Evolutionary conservation across 2,888 invertebrate species (phyloP).

Genomic region (Aquatica leii): DNA sequence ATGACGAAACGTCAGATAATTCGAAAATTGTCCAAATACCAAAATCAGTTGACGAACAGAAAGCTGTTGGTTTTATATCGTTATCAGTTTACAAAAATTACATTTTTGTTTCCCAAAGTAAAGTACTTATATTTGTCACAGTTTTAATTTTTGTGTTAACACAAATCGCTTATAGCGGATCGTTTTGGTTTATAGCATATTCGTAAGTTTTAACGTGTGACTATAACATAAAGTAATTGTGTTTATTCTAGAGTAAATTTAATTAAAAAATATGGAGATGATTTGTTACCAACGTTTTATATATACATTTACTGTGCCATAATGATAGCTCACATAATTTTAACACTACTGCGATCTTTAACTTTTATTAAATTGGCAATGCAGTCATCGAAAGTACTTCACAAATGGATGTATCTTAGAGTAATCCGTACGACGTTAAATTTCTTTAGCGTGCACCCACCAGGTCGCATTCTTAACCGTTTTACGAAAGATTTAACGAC

Average conservation of each 20-base stretch:
- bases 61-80: neutral
- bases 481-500: conserved; percentile 90
- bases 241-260: neutral
- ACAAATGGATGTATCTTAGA: conserved; percentile 84
- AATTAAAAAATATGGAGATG: no score
- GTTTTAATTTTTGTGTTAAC: neutral
- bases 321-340: neutral
- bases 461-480: conserved; percentile 82
- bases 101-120: neutral
- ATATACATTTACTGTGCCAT: conserved; percentile 58
- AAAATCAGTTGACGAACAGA: neutral
- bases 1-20: neutral
- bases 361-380: neutral
- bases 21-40: neutral
- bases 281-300: no score
- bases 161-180: neutral
- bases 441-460: conserved; percentile 89
- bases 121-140: neutral
- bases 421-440: conserved; percentile 82
- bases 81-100: neutral
- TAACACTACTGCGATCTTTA: neutral
- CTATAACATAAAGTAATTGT: neutral
- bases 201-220: neutral
- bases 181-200: neutral
- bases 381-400: conserved; percentile 65